Conservation (phyloP, 2,113 vertebrate species). For the Psittacula cyanocephala region DNA sequence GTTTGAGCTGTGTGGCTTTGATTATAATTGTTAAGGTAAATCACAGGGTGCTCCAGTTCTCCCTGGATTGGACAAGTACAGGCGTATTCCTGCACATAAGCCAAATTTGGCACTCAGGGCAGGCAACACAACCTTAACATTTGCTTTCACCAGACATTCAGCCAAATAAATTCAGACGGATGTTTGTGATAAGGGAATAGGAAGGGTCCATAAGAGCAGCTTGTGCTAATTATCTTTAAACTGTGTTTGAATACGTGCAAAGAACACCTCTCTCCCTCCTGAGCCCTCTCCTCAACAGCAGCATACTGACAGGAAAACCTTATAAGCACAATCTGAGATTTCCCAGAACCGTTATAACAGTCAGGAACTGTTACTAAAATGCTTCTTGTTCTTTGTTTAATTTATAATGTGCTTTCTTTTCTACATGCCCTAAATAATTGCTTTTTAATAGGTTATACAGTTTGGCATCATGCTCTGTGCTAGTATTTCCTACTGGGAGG, state of each 20-base stretch:
- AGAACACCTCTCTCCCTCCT: not conserved
- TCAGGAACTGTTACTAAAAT: not conserved
- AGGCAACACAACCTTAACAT: not conserved
- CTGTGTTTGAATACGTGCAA: not conserved
- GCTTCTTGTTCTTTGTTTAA: constrained; percentile 6
- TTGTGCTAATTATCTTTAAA: not conserved
- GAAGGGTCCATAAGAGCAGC: not conserved
- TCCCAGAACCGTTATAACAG: not conserved
- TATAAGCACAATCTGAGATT: not conserved
- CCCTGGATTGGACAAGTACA: not conserved
- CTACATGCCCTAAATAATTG: constrained; percentile 16
- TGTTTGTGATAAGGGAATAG: not conserved
- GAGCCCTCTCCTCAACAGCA: not conserved
- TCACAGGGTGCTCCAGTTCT: not conserved
- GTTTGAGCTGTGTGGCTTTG: not conserved
- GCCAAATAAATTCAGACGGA: not conserved
- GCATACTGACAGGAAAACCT: not conserved
- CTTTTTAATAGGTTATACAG: not conserved
- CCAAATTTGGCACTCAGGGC: not conserved
- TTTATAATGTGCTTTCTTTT: not conserved
- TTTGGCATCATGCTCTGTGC: not conserved
- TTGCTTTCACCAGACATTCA: not conserved
- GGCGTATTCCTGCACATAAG: not conserved
- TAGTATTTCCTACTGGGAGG: not conserved
- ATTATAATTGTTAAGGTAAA: constrained; percentile 38